A percentile compares a stretch with the other conserved stretches of the same genome.
Conservation (phyloP, 2,113 vertebrate species). For the Rhinogobius similis region DNA sequence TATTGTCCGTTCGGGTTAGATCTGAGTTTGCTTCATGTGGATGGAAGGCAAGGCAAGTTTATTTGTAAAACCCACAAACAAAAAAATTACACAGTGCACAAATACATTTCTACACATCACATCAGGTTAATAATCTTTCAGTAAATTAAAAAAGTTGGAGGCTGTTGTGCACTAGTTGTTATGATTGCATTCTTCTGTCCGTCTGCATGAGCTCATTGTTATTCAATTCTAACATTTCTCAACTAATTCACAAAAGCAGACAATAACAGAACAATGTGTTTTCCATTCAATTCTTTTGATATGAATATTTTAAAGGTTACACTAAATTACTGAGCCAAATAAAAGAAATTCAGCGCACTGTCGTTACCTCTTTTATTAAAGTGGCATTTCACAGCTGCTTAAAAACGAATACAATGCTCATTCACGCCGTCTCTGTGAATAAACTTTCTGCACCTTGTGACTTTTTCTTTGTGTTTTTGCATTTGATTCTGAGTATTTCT, state of each 20-base stretch:
- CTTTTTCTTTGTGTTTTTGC: neutral
- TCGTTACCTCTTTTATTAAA: slow-evolving; percentile 1
- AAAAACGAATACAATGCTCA: slow-evolving; percentile 2
- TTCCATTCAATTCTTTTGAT: neutral
- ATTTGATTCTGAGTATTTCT: neutral
- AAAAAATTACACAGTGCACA: too few relatives aligned
- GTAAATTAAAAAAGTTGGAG: neutral
- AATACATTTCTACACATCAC: too few relatives aligned
- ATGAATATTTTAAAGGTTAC: slow-evolving; percentile 12
- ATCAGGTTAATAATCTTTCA: neutral
- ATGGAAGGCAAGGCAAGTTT: too few relatives aligned
- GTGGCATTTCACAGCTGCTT: slow-evolving; percentile 10
- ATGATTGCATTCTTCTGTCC: neutral
- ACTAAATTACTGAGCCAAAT: slow-evolving; percentile 4
- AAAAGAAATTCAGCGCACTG: neutral
- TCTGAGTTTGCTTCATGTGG: too few relatives aligned
- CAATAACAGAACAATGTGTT: neutral
- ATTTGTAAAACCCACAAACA: too few relatives aligned
- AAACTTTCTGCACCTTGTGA: neutral
- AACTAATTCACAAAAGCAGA: slow-evolving; percentile 1
- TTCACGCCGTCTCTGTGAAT: neutral
- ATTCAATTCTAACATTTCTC: neutral
- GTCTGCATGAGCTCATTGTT: too few relatives aligned
- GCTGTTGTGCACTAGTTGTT: neutral
- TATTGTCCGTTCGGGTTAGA: too few relatives aligned